A percentile compares a stretch with the other conserved stretches of the same genome.
These are phyloP conservation scores for Geotrypetes seraphini DNA, from an alignment of 2,797 vertebrate species.

Conservation along the genomic window DNA sequence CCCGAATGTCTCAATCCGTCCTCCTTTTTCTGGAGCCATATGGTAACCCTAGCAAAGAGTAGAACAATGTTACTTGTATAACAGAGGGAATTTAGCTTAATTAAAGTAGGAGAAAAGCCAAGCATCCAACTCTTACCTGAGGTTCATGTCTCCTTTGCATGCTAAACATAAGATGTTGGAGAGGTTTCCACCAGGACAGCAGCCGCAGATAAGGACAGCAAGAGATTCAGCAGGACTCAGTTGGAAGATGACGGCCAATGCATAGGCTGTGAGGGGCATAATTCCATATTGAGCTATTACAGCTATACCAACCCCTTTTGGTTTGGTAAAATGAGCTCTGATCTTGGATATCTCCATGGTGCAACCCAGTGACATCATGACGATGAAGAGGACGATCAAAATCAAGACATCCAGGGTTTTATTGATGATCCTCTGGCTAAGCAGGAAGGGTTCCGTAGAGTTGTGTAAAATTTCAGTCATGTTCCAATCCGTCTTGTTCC, in stretches of 20 bases:
- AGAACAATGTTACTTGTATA: too few species aligned
- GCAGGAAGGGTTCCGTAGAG: slow-evolving; percentile 10
- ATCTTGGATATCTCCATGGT: slow-evolving; percentile 73
- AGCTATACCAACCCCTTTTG: slow-evolving; percentile 59
- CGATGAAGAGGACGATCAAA: slow-evolving; percentile 44
- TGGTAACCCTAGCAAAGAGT: too few species aligned
- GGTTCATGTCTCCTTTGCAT: slow-evolving; percentile 72
- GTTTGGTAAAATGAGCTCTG: slow-evolving; percentile 55
- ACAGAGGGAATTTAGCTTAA: too few species aligned
- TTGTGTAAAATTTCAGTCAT: slow-evolving; percentile 11
- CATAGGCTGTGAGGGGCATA: slow-evolving; percentile 72
- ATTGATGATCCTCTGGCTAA: slow-evolving; percentile 25
- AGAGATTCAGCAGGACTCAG: slow-evolving; percentile 53
- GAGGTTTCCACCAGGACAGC: slow-evolving; percentile 68
- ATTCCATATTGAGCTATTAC: slow-evolving; percentile 69
- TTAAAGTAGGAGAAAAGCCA: too few species aligned
- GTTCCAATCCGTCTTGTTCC: too few species aligned
- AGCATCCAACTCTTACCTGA: slow-evolving; percentile 59
- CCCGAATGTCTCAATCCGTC: too few species aligned
- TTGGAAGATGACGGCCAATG: slow-evolving; percentile 53
- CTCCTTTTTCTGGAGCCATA: too few species aligned
- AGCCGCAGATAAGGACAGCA: slow-evolving; percentile 71
- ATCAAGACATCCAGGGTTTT: slow-evolving; percentile 33
- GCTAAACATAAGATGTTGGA: slow-evolving; percentile 70
- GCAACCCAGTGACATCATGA: slow-evolving; percentile 68